Conservation (phyloP, 1,140 invertebrate genomes). For the Drosophila arizonae region DNA sequence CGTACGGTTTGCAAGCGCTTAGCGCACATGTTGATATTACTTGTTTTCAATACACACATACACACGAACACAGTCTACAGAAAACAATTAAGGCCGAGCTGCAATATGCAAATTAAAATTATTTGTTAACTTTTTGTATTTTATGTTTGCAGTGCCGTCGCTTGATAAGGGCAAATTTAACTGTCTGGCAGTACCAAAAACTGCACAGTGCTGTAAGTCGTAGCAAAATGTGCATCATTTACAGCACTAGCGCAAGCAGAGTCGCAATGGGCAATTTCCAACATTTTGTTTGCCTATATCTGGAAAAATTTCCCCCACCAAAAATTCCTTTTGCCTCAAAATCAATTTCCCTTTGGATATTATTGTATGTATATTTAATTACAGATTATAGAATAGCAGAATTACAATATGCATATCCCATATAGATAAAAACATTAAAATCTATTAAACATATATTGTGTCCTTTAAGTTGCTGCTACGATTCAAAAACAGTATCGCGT, state of each 20-base stretch:
- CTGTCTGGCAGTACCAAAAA: slow-evolving; percentile 19
- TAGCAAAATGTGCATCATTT: background rate
- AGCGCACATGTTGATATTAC: slow-evolving; percentile 44
- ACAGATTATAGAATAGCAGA: slow-evolving; percentile 33
- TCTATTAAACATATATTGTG: slow-evolving; percentile 46
- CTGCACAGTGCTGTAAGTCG: slow-evolving; percentile 12
- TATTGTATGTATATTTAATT: slow-evolving; percentile 38
- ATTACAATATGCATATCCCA: slow-evolving; percentile 29
- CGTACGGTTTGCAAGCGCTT: slow-evolving; percentile 28
- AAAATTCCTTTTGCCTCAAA: background rate
- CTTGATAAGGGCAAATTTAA: slow-evolving; percentile 31
- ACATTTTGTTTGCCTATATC: background rate
- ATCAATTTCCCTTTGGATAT: background rate
- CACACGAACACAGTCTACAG: background rate
- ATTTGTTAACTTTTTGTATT: slow-evolving; percentile 29
- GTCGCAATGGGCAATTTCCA: slow-evolving; percentile 3
- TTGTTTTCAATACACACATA: slow-evolving; percentile 28
- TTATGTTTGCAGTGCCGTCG: slow-evolving; percentile 21
- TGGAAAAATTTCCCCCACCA: slow-evolving; percentile 8
- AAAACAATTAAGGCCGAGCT: slow-evolving; percentile 20
- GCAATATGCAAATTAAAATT: slow-evolving; percentile 20
- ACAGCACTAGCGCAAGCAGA: slow-evolving; percentile 16
- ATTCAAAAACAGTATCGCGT: slow-evolving; percentile 75
- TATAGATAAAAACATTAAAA: slow-evolving; percentile 40
- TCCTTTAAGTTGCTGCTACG: slow-evolving; percentile 58